A percentile compares a stretch with the other conserved stretches of the same genome.
Conservation (phyloP, 2,113 vertebrate species). For the Carollia perspicillata region DNA sequence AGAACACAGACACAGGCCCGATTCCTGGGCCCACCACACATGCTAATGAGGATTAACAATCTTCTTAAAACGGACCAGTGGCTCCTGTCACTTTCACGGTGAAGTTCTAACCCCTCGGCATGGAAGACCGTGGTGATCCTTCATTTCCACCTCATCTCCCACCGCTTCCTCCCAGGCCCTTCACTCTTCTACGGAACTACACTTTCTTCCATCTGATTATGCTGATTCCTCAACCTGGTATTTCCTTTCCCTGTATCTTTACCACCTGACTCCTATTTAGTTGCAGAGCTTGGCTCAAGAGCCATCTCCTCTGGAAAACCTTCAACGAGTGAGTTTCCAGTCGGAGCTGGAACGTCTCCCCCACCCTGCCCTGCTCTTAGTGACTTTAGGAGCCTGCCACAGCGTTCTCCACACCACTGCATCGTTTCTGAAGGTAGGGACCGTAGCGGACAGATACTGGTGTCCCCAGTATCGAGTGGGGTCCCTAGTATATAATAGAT, state of each 20-base stretch:
- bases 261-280: neutral
- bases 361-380: accelerated
- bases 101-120: neutral
- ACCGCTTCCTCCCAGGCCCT: neutral
- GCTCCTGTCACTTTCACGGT: neutral
- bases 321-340: neutral
- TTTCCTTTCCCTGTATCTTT: neutral
- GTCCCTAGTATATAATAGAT: neutral
- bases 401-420: neutral
- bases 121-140: neutral
- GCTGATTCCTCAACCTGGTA: neutral
- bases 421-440: neutral
- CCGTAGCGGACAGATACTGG: too few species aligned
- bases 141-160: neutral
- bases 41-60: neutral
- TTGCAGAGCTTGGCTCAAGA: neutral
- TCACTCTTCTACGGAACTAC: neutral
- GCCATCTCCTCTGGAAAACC: neutral
- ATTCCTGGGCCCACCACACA: neutral
- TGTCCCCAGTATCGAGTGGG: neutral
- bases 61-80: neutral
- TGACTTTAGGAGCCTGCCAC: neutral
- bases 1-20: neutral
- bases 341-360: neutral
- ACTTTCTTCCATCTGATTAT: neutral